Conservation (phyloP, 2,113 vertebrate genomes). For the Cynoglossus semilaevis region DNA sequence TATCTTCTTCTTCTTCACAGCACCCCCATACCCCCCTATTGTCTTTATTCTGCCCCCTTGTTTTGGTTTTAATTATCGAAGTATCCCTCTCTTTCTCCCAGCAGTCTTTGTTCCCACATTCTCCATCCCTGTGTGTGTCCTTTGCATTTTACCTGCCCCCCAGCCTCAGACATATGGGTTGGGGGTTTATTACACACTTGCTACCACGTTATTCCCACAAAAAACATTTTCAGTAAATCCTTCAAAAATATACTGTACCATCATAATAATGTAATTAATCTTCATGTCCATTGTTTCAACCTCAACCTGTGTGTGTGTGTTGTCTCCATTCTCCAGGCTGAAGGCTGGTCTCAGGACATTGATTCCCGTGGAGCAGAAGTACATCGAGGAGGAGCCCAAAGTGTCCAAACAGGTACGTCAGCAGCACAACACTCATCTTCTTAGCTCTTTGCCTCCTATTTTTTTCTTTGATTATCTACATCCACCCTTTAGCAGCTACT, state of each 20-base stretch:
- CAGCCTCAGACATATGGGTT: slow-evolving; percentile 52
- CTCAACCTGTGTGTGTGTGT: slow-evolving; percentile 20
- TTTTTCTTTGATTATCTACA: slow-evolving; percentile 24
- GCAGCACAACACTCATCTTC: slow-evolving; percentile 11
- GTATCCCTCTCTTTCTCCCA: slow-evolving; percentile 72
- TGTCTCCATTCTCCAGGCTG: slow-evolving; percentile 81
- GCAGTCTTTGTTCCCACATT: slow-evolving; percentile 72
- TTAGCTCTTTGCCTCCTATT: slow-evolving; percentile 16
- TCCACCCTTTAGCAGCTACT: slow-evolving; percentile 18
- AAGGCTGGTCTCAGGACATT: slow-evolving; percentile 95
- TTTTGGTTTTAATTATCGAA: slow-evolving; percentile 79
- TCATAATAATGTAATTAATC: slow-evolving; percentile 11
- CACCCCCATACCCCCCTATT: slow-evolving; percentile 51
- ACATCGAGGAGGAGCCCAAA: slow-evolving; percentile 95
- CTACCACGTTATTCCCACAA: slow-evolving; percentile 14
- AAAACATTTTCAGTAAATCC: slow-evolving; percentile 6
- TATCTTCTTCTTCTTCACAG: slow-evolving; percentile 40
- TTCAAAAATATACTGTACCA: slow-evolving; percentile 57
- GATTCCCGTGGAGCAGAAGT: slow-evolving; percentile 96
- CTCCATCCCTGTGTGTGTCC: slow-evolving; percentile 65
- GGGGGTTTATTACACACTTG: slow-evolving; percentile 34
- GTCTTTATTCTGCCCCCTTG: slow-evolving; percentile 69
- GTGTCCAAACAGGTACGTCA: slow-evolving; percentile 96
- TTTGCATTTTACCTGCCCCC: slow-evolving; percentile 70
- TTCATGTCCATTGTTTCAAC: slow-evolving; percentile 20